Evolutionary conservation across 2,797 vertebrate genomes (phyloP).

Genomic region (Sitta carolinensis): DNA sequence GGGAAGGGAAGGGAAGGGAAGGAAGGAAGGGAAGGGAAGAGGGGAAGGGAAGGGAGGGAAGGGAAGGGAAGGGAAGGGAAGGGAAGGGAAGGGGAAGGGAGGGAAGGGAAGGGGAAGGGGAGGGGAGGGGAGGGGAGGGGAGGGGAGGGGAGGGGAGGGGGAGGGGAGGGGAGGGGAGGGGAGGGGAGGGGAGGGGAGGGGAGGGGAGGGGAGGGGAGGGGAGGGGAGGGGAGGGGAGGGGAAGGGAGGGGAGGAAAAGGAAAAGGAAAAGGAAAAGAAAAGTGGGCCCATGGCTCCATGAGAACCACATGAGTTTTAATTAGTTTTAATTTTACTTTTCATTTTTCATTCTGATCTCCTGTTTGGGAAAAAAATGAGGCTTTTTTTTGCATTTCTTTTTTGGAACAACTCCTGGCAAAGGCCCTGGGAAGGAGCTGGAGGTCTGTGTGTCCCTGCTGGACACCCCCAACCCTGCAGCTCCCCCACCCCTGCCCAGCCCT

Average conservation of each 20-base stretch:
- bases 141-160: no score
- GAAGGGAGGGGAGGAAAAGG: no score
- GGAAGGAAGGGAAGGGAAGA: no score
- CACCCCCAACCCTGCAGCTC: not conserved
- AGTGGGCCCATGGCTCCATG: accelerated
- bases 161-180: no score
- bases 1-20: not conserved
- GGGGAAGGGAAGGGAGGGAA: no score
- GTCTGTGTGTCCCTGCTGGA: not conserved
- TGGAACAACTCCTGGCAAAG: not conserved
- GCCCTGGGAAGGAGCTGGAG: not conserved
- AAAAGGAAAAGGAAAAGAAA: not conserved
- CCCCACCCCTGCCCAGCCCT: not conserved
- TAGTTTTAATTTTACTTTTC: not conserved
- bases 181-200: no score
- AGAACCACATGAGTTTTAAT: not conserved
- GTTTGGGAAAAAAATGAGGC: not conserved
- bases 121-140: no score
- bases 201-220: no score
- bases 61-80: no score
- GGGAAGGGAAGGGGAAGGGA: no score
- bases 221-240: no score
- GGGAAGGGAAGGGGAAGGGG: no score
- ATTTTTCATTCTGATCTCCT: not conserved
- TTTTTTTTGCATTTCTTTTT: not conserved